Percentiles rank a stretch among this genome's conserved stretches.
These are phyloP conservation scores for Coreoperca whiteheadi DNA, from an alignment of 2,113 vertebrate genomes.

Conservation along the genomic window DNA sequence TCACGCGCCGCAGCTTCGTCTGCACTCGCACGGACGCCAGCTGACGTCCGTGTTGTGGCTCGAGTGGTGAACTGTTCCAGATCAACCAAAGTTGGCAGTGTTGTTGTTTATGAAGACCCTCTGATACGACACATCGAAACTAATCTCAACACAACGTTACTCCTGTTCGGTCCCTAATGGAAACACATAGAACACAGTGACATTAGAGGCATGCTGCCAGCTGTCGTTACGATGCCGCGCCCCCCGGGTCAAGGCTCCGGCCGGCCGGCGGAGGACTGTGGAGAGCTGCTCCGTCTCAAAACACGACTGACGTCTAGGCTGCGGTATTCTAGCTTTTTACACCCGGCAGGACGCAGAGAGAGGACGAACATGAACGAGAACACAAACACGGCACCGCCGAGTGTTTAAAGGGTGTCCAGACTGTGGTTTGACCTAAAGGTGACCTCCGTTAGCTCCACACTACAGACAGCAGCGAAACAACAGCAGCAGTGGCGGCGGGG, in stretches of 20 bases:
- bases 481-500: background rate
- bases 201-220: constrained; percentile 67
- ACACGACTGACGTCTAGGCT: constrained; percentile 42
- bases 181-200: constrained; percentile 70
- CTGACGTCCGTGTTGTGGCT: background rate
- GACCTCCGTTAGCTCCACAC: constrained; percentile 56
- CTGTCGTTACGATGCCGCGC: background rate
- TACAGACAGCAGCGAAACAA: constrained; percentile 43
- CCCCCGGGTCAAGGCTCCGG: background rate
- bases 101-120: constrained; percentile 39
- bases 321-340: constrained; percentile 47
- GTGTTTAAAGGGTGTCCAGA: constrained; percentile 59
- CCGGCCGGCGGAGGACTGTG: background rate
- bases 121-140: constrained; percentile 43
- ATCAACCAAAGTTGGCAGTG: constrained; percentile 42
- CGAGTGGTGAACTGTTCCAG: background rate
- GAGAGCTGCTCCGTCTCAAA: constrained; percentile 39
- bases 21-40: background rate
- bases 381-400: constrained; percentile 69
- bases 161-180: constrained; percentile 52
- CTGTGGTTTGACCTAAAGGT: constrained; percentile 49
- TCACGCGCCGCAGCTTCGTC: constrained; percentile 11
- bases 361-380: constrained; percentile 76
- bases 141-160: constrained; percentile 49
- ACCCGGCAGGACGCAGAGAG: constrained; percentile 65